These are phyloP conservation scores for Oligia latruncula DNA, from an alignment of 2,888 invertebrate species.

Conservation along the genomic window DNA sequence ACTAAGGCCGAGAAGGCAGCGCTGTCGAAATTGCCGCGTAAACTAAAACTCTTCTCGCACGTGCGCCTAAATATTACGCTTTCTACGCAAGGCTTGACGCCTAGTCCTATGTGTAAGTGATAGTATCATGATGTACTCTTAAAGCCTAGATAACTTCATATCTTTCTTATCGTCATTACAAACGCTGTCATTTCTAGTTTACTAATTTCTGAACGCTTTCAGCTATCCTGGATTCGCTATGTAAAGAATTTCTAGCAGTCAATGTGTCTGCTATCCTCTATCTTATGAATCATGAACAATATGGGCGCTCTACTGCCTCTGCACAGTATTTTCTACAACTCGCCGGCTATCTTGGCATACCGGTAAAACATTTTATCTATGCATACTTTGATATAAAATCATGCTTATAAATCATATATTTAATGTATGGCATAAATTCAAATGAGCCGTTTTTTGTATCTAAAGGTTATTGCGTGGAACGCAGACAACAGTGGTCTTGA, in stretches of 20 bases:
- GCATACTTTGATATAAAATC: conserved; percentile 53
- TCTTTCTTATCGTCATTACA: conserved; percentile 50
- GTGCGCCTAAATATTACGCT: conserved; percentile 93
- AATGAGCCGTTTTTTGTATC: conserved; percentile 26
- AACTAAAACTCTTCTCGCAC: conserved; percentile 92
- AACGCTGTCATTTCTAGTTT: conserved; percentile 58
- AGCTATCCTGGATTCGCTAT: conserved; percentile 97
- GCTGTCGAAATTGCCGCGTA: conserved; percentile 91
- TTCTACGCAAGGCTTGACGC: conserved; percentile 93
- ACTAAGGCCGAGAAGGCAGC: conserved; percentile 93
- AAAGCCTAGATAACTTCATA: conserved; percentile 40
- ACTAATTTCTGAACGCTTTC: conserved; percentile 83
- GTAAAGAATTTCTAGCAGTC: conserved; percentile 96
- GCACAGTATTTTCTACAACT: conserved; percentile 98
- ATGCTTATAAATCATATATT: conserved; percentile 26
- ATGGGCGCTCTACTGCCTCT: conserved; percentile 97
- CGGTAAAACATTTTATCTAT: conserved; percentile 89
- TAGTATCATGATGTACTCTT: conserved; percentile 22
- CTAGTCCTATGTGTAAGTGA: conserved; percentile 93
- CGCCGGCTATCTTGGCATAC: conserved; percentile 98
- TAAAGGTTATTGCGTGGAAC: conserved; percentile 97
- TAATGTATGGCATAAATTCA: conserved; percentile 5
- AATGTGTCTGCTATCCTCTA: conserved; percentile 98
- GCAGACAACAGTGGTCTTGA: conserved; percentile 98
- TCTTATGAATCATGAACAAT: conserved; percentile 98